A percentile compares a stretch with the other conserved stretches of the same genome.
These are phyloP conservation scores for Austrofundulus limnaeus DNA, from an alignment of 2,113 vertebrate species.

Conservation along the genomic window DNA sequence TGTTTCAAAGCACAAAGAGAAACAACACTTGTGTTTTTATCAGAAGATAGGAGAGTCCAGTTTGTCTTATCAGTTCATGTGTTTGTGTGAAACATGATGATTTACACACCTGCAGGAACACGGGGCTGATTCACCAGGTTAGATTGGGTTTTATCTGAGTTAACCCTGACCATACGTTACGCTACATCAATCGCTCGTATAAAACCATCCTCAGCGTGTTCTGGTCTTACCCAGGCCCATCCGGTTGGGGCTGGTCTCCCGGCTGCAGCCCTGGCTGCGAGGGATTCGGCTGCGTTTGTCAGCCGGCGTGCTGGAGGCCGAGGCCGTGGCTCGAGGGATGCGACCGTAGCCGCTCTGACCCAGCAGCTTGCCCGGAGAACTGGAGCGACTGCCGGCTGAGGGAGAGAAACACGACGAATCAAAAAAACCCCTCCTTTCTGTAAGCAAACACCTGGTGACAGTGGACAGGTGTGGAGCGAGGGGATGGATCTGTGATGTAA, in stretches of 20 bases:
- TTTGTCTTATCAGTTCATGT: too few relatives aligned
- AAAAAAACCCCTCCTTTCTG: too few relatives aligned
- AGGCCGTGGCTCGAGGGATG: slow-evolving; percentile 79
- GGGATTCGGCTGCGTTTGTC: slow-evolving; percentile 93
- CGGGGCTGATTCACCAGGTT: too few relatives aligned
- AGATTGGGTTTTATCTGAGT: too few relatives aligned
- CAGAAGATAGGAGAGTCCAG: too few relatives aligned
- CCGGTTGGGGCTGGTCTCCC: slow-evolving; percentile 94
- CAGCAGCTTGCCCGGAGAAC: slow-evolving; percentile 93
- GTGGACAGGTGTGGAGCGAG: slow-evolving; percentile 11
- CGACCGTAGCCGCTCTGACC: slow-evolving; percentile 86
- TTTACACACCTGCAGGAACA: too few relatives aligned
- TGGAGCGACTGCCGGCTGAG: slow-evolving; percentile 95
- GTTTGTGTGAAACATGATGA: too few relatives aligned
- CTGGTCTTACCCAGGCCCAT: slow-evolving; percentile 89
- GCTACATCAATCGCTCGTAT: too few relatives aligned
- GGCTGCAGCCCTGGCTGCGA: slow-evolving; percentile 96
- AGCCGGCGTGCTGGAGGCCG: slow-evolving; percentile 76
- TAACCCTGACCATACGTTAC: too few relatives aligned
- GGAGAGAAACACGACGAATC: background rate
- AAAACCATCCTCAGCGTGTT: too few relatives aligned
- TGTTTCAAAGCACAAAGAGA: background rate
- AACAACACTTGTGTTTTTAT: too few relatives aligned
- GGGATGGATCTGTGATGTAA: slow-evolving; percentile 17
- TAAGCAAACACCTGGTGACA: slow-evolving; percentile 8